phyloP scores from a whole-genome alignment of 2,888 invertebrate species.

The Serrognathus titanus region DNA sequence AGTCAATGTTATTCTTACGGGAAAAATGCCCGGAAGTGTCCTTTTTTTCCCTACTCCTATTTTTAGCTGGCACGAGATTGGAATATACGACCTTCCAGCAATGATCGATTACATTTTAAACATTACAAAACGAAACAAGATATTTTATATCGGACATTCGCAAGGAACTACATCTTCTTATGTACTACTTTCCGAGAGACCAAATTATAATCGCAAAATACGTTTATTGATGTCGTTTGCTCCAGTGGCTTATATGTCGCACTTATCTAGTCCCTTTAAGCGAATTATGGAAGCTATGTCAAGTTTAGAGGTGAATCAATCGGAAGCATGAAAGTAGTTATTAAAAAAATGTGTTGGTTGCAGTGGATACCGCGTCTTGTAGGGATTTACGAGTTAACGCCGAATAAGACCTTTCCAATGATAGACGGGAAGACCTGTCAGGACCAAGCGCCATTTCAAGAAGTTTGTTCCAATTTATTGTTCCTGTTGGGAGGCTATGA shows the following conservation, averaged over 20 bases:
- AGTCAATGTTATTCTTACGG: too few relatives aligned
- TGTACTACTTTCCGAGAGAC: constrained; percentile 61
- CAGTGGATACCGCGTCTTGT: not conserved
- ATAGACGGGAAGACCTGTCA: not conserved
- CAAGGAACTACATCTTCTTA: constrained; percentile 69
- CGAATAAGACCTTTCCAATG: not conserved
- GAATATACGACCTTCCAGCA: constrained; percentile 71
- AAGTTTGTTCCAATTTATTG: constrained; percentile 13
- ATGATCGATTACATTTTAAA: constrained; percentile 68
- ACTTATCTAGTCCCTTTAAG: constrained; percentile 19
- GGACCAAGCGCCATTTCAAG: constrained; percentile 9
- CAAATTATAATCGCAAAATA: constrained; percentile 64
- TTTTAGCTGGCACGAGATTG: constrained; percentile 71
- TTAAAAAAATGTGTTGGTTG: too few relatives aligned
- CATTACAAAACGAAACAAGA: constrained; percentile 54
- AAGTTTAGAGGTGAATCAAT: not conserved
- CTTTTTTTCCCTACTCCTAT: not conserved
- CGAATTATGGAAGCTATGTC: constrained; percentile 48
- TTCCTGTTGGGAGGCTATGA: constrained; percentile 20
- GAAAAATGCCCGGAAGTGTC: too few relatives aligned
- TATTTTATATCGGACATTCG: constrained; percentile 80
- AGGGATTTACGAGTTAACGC: not conserved
- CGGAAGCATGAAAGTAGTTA: constrained; percentile 33
- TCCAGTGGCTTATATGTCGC: constrained; percentile 42
- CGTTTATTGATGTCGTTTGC: constrained; percentile 62